phyloP scores from a whole-genome alignment of 2,113 vertebrate species.

The Catharus bicknelli region DNA sequence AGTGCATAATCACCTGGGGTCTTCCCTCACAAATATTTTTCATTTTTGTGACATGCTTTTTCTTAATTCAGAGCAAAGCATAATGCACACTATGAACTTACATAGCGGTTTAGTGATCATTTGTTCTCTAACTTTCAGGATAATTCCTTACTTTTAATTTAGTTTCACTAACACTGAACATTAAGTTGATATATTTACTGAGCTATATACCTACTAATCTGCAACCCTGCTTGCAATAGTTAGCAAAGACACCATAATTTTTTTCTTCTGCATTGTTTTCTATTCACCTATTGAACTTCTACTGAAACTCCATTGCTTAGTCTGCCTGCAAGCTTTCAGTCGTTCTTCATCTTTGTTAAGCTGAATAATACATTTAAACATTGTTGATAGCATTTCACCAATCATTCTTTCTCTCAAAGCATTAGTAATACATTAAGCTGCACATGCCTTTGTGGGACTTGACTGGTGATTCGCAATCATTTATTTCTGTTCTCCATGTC shows the following conservation, averaged over 20 bases:
- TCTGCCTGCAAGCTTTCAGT: neutral
- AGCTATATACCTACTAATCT: neutral
- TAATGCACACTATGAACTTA: neutral
- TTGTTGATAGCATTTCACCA: neutral
- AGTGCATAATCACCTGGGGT: neutral
- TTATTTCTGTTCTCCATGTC: neutral
- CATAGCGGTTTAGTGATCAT: neutral
- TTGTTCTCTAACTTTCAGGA: neutral
- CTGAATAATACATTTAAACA: neutral
- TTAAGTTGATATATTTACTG: neutral
- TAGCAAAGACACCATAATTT: neutral
- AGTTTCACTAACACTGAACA: neutral
- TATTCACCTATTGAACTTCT: neutral
- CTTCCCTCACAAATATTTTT: neutral
- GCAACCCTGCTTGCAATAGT: neutral
- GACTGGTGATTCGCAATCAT: neutral
- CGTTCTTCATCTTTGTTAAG: neutral
- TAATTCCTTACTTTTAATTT: neutral
- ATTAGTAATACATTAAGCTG: neutral
- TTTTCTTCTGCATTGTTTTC: neutral
- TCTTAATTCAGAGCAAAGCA: neutral
- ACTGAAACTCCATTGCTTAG: neutral
- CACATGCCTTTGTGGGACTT: neutral
- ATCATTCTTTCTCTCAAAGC: neutral
- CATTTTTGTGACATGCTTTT: neutral